These are phyloP conservation scores for Myopa tessellatipennis DNA, from an alignment of 2,888 invertebrate genomes.

Conservation along the genomic window DNA sequence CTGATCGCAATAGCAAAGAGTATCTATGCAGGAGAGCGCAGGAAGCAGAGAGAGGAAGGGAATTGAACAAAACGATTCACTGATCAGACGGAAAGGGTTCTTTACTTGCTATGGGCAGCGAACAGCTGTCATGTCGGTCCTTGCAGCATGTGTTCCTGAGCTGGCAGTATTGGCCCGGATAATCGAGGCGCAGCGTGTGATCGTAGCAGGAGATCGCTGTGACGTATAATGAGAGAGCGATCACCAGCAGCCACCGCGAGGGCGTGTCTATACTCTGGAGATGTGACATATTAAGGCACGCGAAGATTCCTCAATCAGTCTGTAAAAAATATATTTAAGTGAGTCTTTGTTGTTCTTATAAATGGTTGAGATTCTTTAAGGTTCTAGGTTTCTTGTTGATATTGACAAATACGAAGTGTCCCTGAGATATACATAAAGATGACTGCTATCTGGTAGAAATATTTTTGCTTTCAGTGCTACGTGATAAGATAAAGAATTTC, in stretches of 20 bases:
- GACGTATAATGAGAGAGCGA: conserved; percentile 32
- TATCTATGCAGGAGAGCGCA: conserved; percentile 70
- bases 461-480: not conserved
- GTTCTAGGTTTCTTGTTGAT: not conserved
- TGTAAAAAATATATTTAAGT: conserved; percentile 4
- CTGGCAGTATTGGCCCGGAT: conserved; percentile 65
- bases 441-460: not conserved
- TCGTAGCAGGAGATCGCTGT: conserved; percentile 53
- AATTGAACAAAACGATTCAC: not conserved
- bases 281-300: not conserved
- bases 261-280: conserved; percentile 29
- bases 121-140: conserved; percentile 83
- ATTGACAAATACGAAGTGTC: not conserved
- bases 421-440: not conserved
- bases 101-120: conserved; percentile 81
- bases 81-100: not conserved
- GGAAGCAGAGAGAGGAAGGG: not conserved
- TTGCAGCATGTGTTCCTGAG: conserved; percentile 74
- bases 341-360: not conserved
- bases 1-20: conserved; percentile 93
- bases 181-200: conserved; percentile 60
- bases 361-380: not conserved
- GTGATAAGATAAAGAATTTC: not conserved
- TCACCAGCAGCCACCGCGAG: conserved; percentile 31
- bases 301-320: not conserved